phyloP scores from a whole-genome alignment of 2,888 invertebrate genomes.

The Lasioglossum morio region DNA sequence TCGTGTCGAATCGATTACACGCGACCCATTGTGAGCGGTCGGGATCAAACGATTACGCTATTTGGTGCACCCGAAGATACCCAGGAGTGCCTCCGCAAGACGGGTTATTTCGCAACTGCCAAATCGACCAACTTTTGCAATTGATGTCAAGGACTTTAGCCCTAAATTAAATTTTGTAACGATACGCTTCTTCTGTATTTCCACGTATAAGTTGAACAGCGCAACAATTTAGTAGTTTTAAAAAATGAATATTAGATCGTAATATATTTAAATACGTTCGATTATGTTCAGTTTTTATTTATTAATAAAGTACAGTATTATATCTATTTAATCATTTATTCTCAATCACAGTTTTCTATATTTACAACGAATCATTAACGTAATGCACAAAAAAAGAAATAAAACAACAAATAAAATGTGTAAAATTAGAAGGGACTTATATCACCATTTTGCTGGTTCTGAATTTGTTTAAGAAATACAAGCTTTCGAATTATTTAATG shows the following conservation, averaged over 20 bases:
- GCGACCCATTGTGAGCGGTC: slow-evolving; percentile 6
- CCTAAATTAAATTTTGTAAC: background rate
- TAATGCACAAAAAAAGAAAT: too few relatives aligned
- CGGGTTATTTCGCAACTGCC: background rate
- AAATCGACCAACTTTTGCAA: background rate
- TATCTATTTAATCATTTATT: background rate
- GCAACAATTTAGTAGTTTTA: background rate
- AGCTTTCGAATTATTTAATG: background rate
- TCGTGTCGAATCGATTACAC: slow-evolving; percentile 34
- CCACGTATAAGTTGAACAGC: background rate
- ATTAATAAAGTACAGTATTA: background rate
- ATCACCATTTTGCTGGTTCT: background rate
- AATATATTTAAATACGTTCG: background rate
- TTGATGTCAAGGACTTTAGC: background rate
- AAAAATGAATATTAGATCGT: background rate
- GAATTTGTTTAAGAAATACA: background rate
- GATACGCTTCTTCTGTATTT: background rate
- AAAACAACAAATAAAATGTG: too few relatives aligned
- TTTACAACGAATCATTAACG: background rate
- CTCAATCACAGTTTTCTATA: background rate
- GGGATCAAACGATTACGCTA: background rate
- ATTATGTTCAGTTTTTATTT: background rate
- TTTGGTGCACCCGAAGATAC: slow-evolving; percentile 9
- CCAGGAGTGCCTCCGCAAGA: slow-evolving; percentile 6
- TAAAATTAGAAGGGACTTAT: too few relatives aligned